A percentile compares a stretch with the other conserved stretches of the same genome.
Conservation (phyloP, 2,797 vertebrate species). For the Mus caroli region DNA sequence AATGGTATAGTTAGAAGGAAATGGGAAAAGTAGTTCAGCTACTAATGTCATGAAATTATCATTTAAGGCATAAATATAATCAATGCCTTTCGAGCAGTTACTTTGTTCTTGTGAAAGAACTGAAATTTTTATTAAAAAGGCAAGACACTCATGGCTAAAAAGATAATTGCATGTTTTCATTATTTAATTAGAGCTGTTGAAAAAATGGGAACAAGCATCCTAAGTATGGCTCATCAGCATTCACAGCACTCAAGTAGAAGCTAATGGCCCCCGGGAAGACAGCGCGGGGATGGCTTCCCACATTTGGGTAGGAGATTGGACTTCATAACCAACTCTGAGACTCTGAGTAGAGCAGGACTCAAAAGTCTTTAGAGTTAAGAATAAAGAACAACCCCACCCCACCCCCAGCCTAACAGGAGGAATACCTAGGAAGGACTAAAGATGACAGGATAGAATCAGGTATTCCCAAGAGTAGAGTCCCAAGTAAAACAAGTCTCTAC, state of each 20-base stretch:
- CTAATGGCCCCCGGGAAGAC: conserved; percentile 28
- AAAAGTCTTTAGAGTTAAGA: conserved; percentile 25
- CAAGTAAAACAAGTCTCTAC: neutral
- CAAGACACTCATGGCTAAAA: conserved; percentile 83
- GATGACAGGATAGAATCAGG: neutral
- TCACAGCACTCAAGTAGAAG: conserved; percentile 37
- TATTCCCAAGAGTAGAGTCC: neutral
- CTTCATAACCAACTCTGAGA: neutral
- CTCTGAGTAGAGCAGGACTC: neutral
- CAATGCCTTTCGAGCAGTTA: conserved; percentile 73
- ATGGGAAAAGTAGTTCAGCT: conserved; percentile 67
- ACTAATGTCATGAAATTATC: conserved; percentile 64
- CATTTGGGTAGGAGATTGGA: conserved; percentile 5
- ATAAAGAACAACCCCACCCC: neutral
- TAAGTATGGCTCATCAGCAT: conserved; percentile 71
- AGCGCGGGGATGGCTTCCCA: neutral
- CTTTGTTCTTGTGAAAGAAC: conserved; percentile 80
- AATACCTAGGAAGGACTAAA: neutral
- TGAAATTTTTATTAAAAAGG: conserved; percentile 81
- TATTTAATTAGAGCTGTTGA: conserved; percentile 82
- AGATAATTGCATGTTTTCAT: conserved; percentile 82
- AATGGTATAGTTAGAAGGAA: conserved; percentile 35
- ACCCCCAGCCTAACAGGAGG: neutral
- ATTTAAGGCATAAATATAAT: conserved; percentile 77
- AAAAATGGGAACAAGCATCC: conserved; percentile 55